Conservation (phyloP, 2,113 vertebrate genomes). For the Onychorhynchus coronatus region DNA sequence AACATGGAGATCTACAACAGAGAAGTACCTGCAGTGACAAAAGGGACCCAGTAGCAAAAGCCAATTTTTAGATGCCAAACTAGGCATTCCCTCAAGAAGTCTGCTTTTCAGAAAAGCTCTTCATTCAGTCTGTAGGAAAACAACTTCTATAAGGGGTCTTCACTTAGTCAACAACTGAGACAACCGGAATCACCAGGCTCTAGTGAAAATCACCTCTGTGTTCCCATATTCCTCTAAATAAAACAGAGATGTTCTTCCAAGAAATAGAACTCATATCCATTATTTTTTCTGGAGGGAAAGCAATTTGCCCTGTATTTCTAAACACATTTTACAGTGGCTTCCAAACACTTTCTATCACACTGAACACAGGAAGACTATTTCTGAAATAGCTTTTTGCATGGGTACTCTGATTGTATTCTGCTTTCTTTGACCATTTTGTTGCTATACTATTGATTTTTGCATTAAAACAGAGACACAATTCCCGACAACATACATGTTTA, state of each 20-base stretch:
- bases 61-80: background rate
- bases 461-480: background rate
- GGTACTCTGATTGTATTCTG: background rate
- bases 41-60: background rate
- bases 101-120: background rate
- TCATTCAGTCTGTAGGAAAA: background rate
- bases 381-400: background rate
- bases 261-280: background rate
- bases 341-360: background rate
- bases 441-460: constrained; percentile 16
- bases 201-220: background rate
- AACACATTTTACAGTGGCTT: background rate
- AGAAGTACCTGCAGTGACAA: background rate
- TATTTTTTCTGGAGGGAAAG: background rate
- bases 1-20: background rate
- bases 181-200: background rate
- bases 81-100: background rate
- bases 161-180: background rate
- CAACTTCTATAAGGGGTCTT: background rate
- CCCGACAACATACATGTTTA: background rate
- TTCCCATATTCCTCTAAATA: background rate
- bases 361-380: background rate
- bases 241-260: background rate
- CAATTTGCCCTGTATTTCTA: background rate
- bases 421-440: constrained; percentile 18